Evolutionary conservation across 2,113 vertebrate species (phyloP).

Genomic region (Catagonus wagneri): DNA sequence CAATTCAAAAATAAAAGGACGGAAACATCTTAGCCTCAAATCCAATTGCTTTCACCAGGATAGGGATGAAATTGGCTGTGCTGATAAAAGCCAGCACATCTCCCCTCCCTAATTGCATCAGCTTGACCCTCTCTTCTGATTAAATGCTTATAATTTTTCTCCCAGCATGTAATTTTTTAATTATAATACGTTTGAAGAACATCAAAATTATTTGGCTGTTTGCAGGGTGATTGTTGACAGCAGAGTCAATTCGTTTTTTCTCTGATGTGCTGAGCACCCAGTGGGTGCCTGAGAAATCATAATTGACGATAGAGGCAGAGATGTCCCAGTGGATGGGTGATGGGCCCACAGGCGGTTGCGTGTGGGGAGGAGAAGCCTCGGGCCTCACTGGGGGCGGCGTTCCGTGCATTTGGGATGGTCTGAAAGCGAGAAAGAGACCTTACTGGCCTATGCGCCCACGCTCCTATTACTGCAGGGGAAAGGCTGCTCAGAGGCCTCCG

Average conservation of each 20-base stretch:
- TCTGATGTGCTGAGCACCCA: conserved; percentile 67
- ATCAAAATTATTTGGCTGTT: conserved; percentile 64
- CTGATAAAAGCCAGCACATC: conserved; percentile 67
- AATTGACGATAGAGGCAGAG: conserved; percentile 44
- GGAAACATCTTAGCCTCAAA: conserved; percentile 18
- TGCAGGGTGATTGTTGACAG: conserved; percentile 75
- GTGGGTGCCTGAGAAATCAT: conserved; percentile 67
- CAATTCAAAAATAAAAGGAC: not conserved
- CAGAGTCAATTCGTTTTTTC: conserved; percentile 40
- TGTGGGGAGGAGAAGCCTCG: not conserved
- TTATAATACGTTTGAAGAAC: conserved; percentile 78
- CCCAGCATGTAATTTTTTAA: conserved; percentile 80
- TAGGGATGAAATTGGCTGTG: conserved; percentile 52
- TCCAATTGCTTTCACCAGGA: not conserved
- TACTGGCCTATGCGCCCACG: not conserved
- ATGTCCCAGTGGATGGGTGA: not conserved
- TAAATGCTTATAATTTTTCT: conserved; percentile 69
- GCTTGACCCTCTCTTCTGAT: conserved; percentile 77
- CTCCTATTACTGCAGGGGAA: not conserved
- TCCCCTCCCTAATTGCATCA: conserved; percentile 69
- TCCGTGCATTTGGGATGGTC: not conserved
- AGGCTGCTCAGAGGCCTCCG: not conserved
- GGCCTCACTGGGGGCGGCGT: not conserved
- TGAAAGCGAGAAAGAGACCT: not conserved
- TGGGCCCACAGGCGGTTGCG: not conserved